Base-by-base conservation (phyloP, 2,888 invertebrate genomes). In the Tryphoninae sp. region DNA sequence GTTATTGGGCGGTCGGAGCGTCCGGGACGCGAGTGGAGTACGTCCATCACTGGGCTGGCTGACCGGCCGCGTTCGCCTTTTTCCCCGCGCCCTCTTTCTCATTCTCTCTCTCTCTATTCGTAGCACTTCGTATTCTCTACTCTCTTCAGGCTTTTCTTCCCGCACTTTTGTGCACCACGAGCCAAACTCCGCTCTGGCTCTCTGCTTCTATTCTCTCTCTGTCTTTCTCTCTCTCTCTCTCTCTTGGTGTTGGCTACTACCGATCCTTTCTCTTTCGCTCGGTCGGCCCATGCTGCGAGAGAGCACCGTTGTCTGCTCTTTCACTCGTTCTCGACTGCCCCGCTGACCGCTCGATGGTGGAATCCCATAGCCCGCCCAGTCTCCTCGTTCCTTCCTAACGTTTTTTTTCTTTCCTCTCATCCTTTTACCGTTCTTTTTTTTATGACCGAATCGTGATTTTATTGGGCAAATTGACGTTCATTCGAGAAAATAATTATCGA, bases 21-120 rank as follows among this genome's bases (percentile, higher is more conserved):
- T 87, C 84, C 84, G 83, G 83, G 81, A 84, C 81, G 86, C 85
- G 83, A 85, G 86, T 82, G 71, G 85, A 87, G 87, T 88, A 88
- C 89, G 89, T 90, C 89, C 89, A 89, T 90, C 89, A 89, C 87
- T 88, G 88, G 81, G 68, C 55, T 71, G 65, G 67, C 78, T 74
- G 71, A 67, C 71, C 80, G 74, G 72, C 81, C 68, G 83, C 84
- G 62, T 81, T 80, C 85, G 86, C 73, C 42, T 74, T 51, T 58
- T 59, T 59, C 22, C 33, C 33, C 68, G 53, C 73, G 42, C 68
- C 61, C 61, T 26, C 61, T 73, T 26, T 72, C 49, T 78, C 74
- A 11, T 67, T 55, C 61, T 59, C 45, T 65, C 76, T 67, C 71
- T 58, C 55, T 33, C 64, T 62, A 45, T 45, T 19, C 53, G 53